Percentiles rank a stretch among this genome's conserved stretches.
These are phyloP conservation scores for Hippocampus zosterae DNA, from an alignment of 2,113 vertebrate genomes.

Conservation along the genomic window DNA sequence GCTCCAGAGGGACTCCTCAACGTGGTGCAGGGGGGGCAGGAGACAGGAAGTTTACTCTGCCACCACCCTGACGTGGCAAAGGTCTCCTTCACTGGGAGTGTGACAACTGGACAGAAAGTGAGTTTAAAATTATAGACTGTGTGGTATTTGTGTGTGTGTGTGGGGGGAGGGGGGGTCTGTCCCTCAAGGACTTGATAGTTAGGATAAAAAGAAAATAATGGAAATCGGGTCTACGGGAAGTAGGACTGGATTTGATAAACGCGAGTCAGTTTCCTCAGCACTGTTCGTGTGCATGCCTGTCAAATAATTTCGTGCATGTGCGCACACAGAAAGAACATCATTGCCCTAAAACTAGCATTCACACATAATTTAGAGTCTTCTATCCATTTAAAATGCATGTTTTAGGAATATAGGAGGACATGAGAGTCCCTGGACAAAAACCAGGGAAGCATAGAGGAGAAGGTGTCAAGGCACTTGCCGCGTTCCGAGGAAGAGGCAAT, in stretches of 20 bases:
- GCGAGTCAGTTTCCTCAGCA: background rate
- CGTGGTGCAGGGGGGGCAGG: slow-evolving; percentile 85
- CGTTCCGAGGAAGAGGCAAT: too few relatives aligned
- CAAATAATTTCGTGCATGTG: too few relatives aligned
- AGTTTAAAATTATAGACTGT: background rate
- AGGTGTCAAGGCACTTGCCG: too few relatives aligned
- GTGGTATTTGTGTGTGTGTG: background rate
- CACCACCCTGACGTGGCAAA: slow-evolving; percentile 86
- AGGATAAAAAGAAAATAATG: background rate
- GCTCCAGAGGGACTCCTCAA: slow-evolving; percentile 87
- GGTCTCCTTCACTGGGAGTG: slow-evolving; percentile 94
- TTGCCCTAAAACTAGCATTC: too few relatives aligned
- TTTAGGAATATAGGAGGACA: too few relatives aligned
- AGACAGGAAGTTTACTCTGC: slow-evolving; percentile 87
- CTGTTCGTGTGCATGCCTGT: background rate
- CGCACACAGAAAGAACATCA: too few relatives aligned
- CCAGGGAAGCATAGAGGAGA: too few relatives aligned
- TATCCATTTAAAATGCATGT: too few relatives aligned
- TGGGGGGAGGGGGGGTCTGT: background rate
- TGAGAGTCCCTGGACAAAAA: too few relatives aligned
- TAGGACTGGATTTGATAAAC: background rate
- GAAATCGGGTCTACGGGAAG: background rate
- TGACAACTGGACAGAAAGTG: slow-evolving; percentile 89
- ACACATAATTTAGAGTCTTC: too few relatives aligned
- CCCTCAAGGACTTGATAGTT: background rate